Base-by-base conservation (phyloP, 2,797 vertebrate genomes). In the Cryptoblepharus egeriae region DNA sequence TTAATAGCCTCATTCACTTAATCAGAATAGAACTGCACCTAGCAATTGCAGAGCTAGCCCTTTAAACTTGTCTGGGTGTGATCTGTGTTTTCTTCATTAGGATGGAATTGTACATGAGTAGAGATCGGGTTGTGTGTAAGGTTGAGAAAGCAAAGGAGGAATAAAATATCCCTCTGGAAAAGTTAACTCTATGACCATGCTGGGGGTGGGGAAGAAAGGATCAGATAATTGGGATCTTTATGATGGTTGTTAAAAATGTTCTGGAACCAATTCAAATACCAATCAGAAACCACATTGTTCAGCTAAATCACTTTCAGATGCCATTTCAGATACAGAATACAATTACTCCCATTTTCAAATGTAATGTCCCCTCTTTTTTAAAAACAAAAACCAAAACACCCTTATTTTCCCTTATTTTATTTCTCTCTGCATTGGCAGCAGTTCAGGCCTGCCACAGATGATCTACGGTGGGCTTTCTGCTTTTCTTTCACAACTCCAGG, bases 221-320 rank as follows among this genome's bases (percentile, higher is more conserved):
- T 95, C 95, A 96, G 94, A 96, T 97, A 96, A 97, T 97, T 96
- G 95, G 96, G 96, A 96, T 97, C 96, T 96, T 96, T 96, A 95
- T 94, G 93, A 96, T 94, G 91, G 92, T 96, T 96, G 95, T 94
- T 96, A 96, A 95, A 96, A 95, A 97, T 96, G 96, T 95, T 95
- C 93, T 93, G 96, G 97, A 96, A 96, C 96, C 94, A 95, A 96
- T 96, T 96, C 95, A 96, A 95, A 95, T 94, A 97, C 97, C 96
- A 97, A 97, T 96, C 96, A 97, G 96, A 96, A 97, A 96, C 96
- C 96, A 95, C 96, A 97, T 96, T 97, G 97, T 97, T 97, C 94
- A 93, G 90, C 92, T 94, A 98, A 98, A 99, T 98, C 96, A 95
- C 96, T 98, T 97, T 97, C 97, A 98, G 97, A 97, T 99, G 98